Conservation (phyloP, 2,113 vertebrate genomes). For the Calypte anna region DNA sequence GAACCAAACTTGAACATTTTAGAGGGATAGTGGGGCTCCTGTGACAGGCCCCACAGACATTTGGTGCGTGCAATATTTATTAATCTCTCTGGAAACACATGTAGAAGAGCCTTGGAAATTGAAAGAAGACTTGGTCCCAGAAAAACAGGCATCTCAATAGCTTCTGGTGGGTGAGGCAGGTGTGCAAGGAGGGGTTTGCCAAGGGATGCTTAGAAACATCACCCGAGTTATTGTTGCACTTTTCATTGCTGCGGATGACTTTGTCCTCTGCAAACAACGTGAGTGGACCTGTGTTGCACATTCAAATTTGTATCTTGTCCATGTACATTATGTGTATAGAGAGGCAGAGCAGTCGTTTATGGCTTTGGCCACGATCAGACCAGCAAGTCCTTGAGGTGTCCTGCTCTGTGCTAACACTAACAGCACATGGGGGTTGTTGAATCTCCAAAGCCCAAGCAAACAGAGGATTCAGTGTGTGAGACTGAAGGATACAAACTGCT, state of each 20-base stretch:
- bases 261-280: background rate
- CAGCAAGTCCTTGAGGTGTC: background rate
- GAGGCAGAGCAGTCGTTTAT: background rate
- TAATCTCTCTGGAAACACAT: background rate
- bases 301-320: background rate
- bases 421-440: background rate
- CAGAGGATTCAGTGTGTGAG: background rate
- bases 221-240: background rate
- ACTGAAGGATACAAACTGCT: conserved; percentile 15
- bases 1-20: background rate
- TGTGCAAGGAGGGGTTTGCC: background rate
- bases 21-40: background rate
- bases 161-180: background rate
- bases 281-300: background rate
- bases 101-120: background rate
- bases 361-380: background rate
- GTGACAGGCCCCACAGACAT: background rate
- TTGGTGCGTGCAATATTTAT: background rate
- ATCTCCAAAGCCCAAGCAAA: conserved; percentile 20
- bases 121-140: background rate
- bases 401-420: background rate
- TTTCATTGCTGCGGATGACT: background rate
- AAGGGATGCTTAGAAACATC: background rate
- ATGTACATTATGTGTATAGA: background rate
- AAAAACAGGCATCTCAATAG: background rate